Evolutionary conservation across 2,797 vertebrate species (phyloP).

Genomic region (Sandelia bainsii): DNA sequence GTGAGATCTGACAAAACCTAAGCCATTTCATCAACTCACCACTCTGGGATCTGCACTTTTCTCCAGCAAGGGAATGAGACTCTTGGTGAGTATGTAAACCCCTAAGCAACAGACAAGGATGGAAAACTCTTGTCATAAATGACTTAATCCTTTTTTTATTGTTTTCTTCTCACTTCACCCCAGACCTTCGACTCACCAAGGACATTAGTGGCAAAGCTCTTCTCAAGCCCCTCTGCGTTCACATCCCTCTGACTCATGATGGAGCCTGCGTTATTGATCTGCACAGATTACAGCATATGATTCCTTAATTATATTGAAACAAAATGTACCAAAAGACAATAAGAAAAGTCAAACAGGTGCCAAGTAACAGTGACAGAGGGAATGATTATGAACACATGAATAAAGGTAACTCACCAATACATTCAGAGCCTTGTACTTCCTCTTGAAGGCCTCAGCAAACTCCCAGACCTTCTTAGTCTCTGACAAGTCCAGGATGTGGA

Average conservation of each 20-base stretch:
- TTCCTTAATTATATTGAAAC: background rate
- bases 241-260: slow-evolving; percentile 86
- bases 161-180: background rate
- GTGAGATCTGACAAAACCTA: background rate
- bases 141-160: background rate
- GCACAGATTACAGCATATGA: slow-evolving; percentile 13
- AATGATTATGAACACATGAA: background rate
- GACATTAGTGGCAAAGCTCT: slow-evolving; percentile 85
- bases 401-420: slow-evolving; percentile 79
- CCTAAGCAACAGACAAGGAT: slow-evolving; percentile 60
- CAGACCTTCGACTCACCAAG: slow-evolving; percentile 76
- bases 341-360: background rate
- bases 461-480: slow-evolving; percentile 89
- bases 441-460: slow-evolving; percentile 86
- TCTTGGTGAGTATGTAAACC: slow-evolving; percentile 86
- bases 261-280: slow-evolving; percentile 87
- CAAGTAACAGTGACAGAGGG: background rate
- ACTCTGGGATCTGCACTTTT: slow-evolving; percentile 86
- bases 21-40: slow-evolving; percentile 72
- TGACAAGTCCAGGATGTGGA: slow-evolving; percentile 86
- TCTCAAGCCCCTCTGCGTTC: slow-evolving; percentile 85
- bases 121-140: background rate
- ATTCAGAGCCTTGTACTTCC: slow-evolving; percentile 85
- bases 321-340: background rate
- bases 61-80: slow-evolving; percentile 85